phyloP scores from a whole-genome alignment of 2,797 vertebrate genomes.

The Loris lydekkerianus region DNA sequence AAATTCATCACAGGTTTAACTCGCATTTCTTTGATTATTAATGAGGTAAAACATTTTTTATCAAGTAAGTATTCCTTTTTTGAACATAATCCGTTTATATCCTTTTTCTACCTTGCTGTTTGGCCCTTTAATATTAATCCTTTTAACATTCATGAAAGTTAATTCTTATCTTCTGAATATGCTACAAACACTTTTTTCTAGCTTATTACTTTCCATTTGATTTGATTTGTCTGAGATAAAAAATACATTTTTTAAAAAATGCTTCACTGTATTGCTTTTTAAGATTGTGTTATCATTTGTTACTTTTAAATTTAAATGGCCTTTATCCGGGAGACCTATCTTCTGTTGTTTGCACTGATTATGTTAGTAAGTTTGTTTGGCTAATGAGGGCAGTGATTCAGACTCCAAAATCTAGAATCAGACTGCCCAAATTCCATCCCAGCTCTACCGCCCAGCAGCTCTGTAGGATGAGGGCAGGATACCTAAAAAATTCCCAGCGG shows the following conservation, averaged over 20 bases:
- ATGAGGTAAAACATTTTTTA: slow-evolving; percentile 28
- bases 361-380: slow-evolving; percentile 32
- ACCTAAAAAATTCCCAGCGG: not conserved
- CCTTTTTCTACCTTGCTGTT: not conserved
- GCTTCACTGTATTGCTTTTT: slow-evolving; percentile 6
- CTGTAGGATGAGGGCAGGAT: not conserved
- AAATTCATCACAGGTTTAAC: not conserved
- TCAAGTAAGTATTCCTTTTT: slow-evolving; percentile 20
- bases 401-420: slow-evolving; percentile 7
- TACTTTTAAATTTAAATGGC: slow-evolving; percentile 10
- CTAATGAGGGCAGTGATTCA: not conserved
- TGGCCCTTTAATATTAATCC: not conserved
- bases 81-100: not conserved
- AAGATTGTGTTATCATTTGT: slow-evolving; percentile 22
- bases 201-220: slow-evolving; percentile 11
- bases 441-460: not conserved
- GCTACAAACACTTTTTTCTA: not conserved
- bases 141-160: slow-evolving; percentile 40
- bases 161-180: not conserved
- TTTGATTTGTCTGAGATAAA: slow-evolving; percentile 28
- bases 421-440: not conserved
- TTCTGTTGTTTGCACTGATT: slow-evolving; percentile 29
- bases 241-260: not conserved
- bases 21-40: slow-evolving; percentile 30
- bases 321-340: not conserved